These are phyloP conservation scores for Apistogramma diplotaenia DNA, from an alignment of 2,113 vertebrate genomes.

Conservation along the genomic window DNA sequence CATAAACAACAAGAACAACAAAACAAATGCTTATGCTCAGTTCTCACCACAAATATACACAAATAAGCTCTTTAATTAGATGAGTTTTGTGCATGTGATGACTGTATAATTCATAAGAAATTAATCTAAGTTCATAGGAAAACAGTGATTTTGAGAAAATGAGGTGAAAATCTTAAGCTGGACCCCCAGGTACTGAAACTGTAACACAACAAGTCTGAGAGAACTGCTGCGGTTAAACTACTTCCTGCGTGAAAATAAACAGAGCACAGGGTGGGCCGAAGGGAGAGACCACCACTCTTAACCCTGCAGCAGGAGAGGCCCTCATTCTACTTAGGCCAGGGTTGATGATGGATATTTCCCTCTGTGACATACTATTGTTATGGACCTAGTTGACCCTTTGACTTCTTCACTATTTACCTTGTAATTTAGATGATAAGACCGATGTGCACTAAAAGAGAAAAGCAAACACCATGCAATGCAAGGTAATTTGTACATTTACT, in stretches of 20 bases:
- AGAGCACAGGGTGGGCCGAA: neutral
- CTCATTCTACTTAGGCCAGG: neutral
- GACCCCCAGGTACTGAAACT: neutral
- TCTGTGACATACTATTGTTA: neutral
- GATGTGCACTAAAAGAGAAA: neutral
- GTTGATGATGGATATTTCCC: neutral
- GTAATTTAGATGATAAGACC: neutral
- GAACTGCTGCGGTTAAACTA: neutral
- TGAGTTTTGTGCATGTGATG: accelerated
- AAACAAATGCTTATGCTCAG: too few species aligned
- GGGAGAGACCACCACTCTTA: neutral
- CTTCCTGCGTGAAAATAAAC: neutral
- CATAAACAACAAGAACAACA: too few species aligned
- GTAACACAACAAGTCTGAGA: neutral
- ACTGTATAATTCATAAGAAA: neutral
- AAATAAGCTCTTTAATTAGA: neutral
- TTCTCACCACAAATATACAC: neutral
- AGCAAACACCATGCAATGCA: neutral
- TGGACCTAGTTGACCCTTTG: neutral
- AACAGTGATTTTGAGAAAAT: neutral
- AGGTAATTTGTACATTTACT: neutral
- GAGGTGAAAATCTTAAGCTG: neutral
- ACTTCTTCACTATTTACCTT: neutral
- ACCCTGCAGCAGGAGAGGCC: neutral
- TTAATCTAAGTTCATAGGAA: neutral